Percentiles rank a stretch among this genome's conserved stretches.
Evolutionary conservation across 2,113 vertebrate genomes (phyloP).

Genomic region (Pterocles orientalis): DNA sequence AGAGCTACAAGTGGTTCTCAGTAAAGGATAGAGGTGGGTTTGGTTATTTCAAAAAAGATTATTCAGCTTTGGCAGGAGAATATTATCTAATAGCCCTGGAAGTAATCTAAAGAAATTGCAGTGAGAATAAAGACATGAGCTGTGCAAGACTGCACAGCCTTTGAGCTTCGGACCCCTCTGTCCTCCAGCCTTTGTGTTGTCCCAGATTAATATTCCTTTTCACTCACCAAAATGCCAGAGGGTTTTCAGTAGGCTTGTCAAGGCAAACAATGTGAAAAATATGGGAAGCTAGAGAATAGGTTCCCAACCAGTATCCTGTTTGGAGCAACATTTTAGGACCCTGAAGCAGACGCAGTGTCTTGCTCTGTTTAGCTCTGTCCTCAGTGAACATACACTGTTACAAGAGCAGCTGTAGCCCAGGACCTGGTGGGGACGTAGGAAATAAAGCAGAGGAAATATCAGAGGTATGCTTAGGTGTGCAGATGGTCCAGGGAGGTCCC

Average conservation of each 20-base stretch:
- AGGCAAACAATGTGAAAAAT: not conserved
- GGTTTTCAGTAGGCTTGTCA: not conserved
- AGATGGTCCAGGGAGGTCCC: not conserved
- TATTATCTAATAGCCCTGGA: not conserved
- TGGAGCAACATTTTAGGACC: not conserved
- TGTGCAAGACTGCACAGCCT: not conserved
- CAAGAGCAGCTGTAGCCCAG: not conserved
- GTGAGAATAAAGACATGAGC: not conserved
- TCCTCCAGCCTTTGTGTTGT: not conserved
- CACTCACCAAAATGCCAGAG: not conserved
- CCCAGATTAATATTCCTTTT: not conserved
- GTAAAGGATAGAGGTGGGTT: not conserved
- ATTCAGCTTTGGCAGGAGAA: not conserved
- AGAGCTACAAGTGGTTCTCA: not conserved
- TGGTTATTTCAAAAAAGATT: not conserved
- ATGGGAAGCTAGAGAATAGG: not conserved
- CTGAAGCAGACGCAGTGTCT: not conserved
- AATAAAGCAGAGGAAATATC: not conserved
- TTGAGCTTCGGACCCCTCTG: not conserved
- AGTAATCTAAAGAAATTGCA: not conserved
- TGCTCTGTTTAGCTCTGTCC: not conserved
- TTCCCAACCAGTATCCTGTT: not conserved
- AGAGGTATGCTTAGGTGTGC: not conserved
- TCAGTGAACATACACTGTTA: not conserved
- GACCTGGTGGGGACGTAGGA: not conserved